Evolutionary conservation across 2,888 invertebrate genomes (phyloP).

Genomic region (Hanleya hanleyi): DNA sequence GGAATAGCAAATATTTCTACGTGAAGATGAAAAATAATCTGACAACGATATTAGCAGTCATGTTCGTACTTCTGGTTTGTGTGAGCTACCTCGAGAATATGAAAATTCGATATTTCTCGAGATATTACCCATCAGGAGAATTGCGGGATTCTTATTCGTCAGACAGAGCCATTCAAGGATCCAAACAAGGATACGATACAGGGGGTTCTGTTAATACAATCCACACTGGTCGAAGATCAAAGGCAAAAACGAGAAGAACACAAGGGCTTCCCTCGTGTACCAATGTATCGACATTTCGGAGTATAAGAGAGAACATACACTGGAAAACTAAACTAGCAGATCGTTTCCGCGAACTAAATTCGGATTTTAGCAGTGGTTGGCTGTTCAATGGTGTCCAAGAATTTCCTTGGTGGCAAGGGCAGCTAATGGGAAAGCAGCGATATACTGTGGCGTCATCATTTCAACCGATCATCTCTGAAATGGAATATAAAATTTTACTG

Average conservation of each 20-base stretch:
- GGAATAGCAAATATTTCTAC: too few species aligned
- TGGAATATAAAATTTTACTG: conserved; percentile 4
- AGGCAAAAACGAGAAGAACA: too few species aligned
- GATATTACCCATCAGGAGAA: too few species aligned
- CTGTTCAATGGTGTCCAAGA: not conserved
- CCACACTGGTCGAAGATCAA: too few species aligned
- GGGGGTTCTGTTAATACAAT: too few species aligned
- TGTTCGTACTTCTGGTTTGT: not conserved
- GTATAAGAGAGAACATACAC: not conserved
- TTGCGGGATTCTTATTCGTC: too few species aligned
- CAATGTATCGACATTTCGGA: too few species aligned
- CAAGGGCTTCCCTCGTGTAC: too few species aligned
- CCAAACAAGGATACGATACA: too few species aligned
- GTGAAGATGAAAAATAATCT: not conserved
- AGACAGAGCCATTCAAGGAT: too few species aligned
- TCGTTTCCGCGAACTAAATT: not conserved
- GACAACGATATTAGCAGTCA: not conserved
- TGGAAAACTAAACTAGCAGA: not conserved
- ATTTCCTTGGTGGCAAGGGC: not conserved
- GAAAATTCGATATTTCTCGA: not conserved
- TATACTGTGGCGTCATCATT: not conserved
- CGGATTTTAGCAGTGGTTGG: not conserved
- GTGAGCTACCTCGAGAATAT: not conserved
- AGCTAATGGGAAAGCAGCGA: not conserved
- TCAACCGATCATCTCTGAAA: conserved; percentile 7